Conservation (phyloP, 2,113 vertebrate genomes). For the Otocyon megalotis region DNA sequence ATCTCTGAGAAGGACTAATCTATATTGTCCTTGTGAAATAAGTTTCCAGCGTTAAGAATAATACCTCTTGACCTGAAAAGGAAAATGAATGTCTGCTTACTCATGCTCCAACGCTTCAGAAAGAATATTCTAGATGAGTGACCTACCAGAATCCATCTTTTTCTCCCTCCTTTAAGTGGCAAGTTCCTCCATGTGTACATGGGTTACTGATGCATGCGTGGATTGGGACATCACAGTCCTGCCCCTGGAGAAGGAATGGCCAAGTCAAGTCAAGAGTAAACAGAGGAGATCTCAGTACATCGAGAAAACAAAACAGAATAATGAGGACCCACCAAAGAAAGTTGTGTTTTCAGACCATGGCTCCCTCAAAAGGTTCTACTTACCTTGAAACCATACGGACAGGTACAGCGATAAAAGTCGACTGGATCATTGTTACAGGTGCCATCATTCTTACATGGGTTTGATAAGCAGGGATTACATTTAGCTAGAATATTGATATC, state of each 20-base stretch:
- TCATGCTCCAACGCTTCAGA: neutral
- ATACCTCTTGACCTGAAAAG: neutral
- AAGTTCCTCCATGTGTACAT: slow-evolving; percentile 95
- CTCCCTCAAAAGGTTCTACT: neutral
- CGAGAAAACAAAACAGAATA: neutral
- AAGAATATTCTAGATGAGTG: neutral
- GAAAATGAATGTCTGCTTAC: slow-evolving; percentile 5
- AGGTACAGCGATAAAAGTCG: slow-evolving; percentile 97
- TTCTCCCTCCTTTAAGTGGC: slow-evolving; percentile 96
- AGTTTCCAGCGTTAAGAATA: neutral
- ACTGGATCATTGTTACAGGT: slow-evolving; percentile 97
- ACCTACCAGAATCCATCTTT: slow-evolving; percentile 95
- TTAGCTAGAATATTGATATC: slow-evolving; percentile 96
- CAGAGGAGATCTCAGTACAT: neutral
- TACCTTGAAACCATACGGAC: slow-evolving; percentile 98
- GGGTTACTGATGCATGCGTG: slow-evolving; percentile 97
- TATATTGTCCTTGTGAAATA: neutral
- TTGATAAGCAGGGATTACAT: slow-evolving; percentile 98
- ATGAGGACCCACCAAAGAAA: neutral
- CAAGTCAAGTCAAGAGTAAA: neutral
- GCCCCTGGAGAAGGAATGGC: slow-evolving; percentile 89
- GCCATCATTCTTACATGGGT: slow-evolving; percentile 97
- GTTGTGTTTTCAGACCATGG: neutral
- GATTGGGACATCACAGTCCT: slow-evolving; percentile 96
- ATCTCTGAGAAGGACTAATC: slow-evolving; percentile 23